A percentile compares a stretch with the other conserved stretches of the same genome.
phyloP scores from a whole-genome alignment of 2,113 vertebrate species.

The Andinoacara biseriatus region DNA sequence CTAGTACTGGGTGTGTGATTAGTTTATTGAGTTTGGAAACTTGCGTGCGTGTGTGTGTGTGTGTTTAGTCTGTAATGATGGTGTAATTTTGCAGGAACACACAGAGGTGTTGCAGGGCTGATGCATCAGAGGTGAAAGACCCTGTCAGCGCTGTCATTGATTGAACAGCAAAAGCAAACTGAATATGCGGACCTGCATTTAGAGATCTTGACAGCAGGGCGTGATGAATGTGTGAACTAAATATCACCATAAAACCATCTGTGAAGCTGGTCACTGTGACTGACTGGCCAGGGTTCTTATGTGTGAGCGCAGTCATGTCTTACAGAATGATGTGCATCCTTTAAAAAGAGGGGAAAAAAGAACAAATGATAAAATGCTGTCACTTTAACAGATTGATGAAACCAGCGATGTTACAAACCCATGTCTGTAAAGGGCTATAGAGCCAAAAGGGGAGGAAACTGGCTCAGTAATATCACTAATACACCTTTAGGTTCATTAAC shows the following conservation, averaged over 20 bases:
- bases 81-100: slow-evolving; percentile 40
- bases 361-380: neutral
- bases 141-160: slow-evolving; percentile 24
- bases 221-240: slow-evolving; percentile 51
- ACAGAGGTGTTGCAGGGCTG: slow-evolving; percentile 31
- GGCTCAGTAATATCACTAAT: neutral
- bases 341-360: neutral
- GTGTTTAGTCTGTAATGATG: slow-evolving; percentile 49
- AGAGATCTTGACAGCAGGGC: slow-evolving; percentile 32
- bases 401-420: neutral
- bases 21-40: slow-evolving; percentile 63
- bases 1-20: slow-evolving; percentile 51
- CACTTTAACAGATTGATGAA: neutral
- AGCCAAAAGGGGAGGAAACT: neutral
- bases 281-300: slow-evolving; percentile 9
- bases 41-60: slow-evolving; percentile 1
- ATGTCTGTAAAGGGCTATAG: neutral
- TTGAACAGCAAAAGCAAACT: slow-evolving; percentile 41
- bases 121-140: slow-evolving; percentile 45
- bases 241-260: slow-evolving; percentile 56
- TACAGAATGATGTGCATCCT: neutral
- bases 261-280: slow-evolving; percentile 23
- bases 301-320: neutral
- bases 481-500: neutral
- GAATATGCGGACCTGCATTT: slow-evolving; percentile 39